phyloP scores from a whole-genome alignment of 2,113 vertebrate species.

The Petaurus breviceps region DNA sequence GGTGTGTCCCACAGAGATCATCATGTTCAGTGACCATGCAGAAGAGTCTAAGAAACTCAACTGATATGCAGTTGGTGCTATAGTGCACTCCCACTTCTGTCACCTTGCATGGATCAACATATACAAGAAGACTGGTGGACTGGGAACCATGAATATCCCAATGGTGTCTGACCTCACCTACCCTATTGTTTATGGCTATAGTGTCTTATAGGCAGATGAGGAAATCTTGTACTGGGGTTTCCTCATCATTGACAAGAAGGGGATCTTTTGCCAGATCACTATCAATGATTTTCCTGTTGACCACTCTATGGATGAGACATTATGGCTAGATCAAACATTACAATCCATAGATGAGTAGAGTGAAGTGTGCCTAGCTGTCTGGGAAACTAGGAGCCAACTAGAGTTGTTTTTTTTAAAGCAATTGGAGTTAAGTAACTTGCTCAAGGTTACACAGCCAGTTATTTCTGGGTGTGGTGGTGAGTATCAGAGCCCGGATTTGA shows the following conservation, averaged over 20 bases:
- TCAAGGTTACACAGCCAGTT: too few species aligned
- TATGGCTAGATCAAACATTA: conserved; percentile 97
- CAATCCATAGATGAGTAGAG: conserved; percentile 97
- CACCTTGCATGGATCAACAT: conserved; percentile 97
- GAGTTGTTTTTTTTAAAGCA: too few species aligned
- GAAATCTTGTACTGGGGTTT: conserved; percentile 98
- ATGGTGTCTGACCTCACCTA: conserved; percentile 91
- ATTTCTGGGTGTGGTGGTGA: too few species aligned
- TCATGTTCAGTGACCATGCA: conserved; percentile 94
- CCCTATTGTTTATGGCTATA: conserved; percentile 92
- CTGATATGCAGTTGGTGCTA: conserved; percentile 95
- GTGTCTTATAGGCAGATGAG: conserved; percentile 96
- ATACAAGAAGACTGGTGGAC: conserved; percentile 93
- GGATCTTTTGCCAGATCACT: conserved; percentile 96
- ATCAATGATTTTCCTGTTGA: conserved; percentile 98
- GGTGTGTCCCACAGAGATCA: conserved; percentile 97
- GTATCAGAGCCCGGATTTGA: too few species aligned
- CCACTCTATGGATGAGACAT: conserved; percentile 95
- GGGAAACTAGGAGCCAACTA: too few species aligned
- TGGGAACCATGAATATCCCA: conserved; percentile 95
- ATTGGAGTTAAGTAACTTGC: too few species aligned
- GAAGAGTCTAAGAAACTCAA: conserved; percentile 94
- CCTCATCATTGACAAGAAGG: conserved; percentile 97
- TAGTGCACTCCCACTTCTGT: conserved; percentile 97
- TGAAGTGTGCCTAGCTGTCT: conserved; percentile 83